Percentiles rank a stretch among this genome's conserved stretches.
phyloP scores from a whole-genome alignment of 2,113 vertebrate species.

The Malurus alboscapulatus region DNA sequence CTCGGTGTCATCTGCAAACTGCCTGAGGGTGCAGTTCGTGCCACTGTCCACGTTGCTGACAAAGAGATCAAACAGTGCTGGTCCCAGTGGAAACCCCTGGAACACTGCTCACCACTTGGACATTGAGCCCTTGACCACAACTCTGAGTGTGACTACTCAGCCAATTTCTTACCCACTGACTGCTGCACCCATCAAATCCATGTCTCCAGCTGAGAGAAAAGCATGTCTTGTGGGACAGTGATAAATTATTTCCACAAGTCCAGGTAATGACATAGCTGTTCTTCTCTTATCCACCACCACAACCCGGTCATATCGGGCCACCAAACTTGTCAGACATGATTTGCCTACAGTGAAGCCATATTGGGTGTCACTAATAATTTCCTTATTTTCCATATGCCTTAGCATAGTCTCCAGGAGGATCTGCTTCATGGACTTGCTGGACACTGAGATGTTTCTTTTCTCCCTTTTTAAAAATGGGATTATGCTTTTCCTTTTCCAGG shows the following conservation, averaged over 20 bases:
- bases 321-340: not conserved
- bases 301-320: not conserved
- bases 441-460: not conserved
- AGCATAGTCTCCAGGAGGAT: not conserved
- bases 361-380: not conserved
- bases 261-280: not conserved
- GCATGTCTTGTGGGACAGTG: not conserved
- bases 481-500: not conserved
- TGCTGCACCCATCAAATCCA: not conserved
- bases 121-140: not conserved
- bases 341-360: not conserved
- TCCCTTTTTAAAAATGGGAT: not conserved
- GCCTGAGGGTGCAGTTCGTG: not conserved
- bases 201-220: not conserved
- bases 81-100: not conserved
- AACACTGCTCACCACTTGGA: accelerated
- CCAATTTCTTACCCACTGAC: not conserved
- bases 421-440: not conserved
- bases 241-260: not conserved
- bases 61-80: accelerated
- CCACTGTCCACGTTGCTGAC: accelerated
- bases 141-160: not conserved
- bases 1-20: not conserved
- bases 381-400: not conserved
- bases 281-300: not conserved